phyloP scores from a whole-genome alignment of 92 coral and sea anemone genomes.

The Porites rus region DNA sequence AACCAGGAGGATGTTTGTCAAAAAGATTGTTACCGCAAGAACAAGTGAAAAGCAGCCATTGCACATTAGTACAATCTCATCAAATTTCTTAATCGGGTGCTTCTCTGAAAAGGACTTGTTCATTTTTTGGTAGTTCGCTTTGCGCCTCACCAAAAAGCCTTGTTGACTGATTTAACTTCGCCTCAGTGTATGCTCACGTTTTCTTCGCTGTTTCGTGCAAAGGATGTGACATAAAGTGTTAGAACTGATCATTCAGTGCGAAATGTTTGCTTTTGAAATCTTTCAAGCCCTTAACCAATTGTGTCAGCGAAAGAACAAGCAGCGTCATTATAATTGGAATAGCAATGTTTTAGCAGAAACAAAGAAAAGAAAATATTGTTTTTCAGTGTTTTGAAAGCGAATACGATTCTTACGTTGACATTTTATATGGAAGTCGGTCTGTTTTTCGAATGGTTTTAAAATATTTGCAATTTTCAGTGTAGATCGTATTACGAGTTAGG shows the following conservation, averaged over 20 bases:
- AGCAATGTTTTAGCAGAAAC: too few species aligned
- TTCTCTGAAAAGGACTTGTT: background rate
- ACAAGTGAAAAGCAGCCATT: slow-evolving; percentile 22
- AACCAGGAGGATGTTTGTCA: background rate
- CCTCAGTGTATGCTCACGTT: background rate
- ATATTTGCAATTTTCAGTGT: too few species aligned
- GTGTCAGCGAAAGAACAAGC: background rate
- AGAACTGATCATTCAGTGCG: background rate
- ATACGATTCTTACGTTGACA: too few species aligned
- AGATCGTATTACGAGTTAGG: too few species aligned
- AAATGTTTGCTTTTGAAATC: background rate
- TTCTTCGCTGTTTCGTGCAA: background rate
- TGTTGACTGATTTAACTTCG: background rate
- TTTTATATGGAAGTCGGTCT: too few species aligned
- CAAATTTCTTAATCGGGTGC: background rate
- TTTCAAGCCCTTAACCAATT: background rate
- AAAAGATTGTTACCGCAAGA: background rate
- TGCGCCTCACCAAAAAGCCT: background rate
- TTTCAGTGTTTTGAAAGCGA: too few species aligned
- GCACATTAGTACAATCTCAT: background rate
- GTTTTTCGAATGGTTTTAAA: too few species aligned
- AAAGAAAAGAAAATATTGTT: too few species aligned
- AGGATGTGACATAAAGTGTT: background rate
- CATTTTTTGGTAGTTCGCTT: background rate
- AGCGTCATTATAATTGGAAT: too few species aligned